phyloP scores from a whole-genome alignment of 2,113 vertebrate genomes.

The Toxotes chatareus region DNA sequence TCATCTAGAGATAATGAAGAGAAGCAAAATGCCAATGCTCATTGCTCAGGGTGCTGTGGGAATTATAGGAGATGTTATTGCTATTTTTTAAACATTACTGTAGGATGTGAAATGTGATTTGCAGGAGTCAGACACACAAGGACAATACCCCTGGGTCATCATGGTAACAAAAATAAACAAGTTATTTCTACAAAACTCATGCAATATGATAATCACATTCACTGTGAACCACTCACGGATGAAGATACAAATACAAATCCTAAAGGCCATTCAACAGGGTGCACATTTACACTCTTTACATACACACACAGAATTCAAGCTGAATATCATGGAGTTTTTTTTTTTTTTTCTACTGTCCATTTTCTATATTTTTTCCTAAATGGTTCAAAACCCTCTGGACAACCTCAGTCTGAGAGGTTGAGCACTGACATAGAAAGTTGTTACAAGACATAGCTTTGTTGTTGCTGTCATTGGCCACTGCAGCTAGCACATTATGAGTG shows the following conservation, averaged over 20 bases:
- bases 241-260: conserved; percentile 24
- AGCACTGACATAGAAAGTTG: conserved; percentile 55
- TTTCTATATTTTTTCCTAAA: conserved; percentile 16
- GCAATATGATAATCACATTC: conserved; percentile 39
- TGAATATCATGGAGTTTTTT: not conserved
- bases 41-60: conserved; percentile 68
- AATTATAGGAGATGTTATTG: conserved; percentile 72
- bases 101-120: conserved; percentile 44
- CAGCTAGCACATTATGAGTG: conserved; percentile 74
- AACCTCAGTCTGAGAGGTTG: conserved; percentile 33
- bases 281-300: not conserved
- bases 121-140: conserved; percentile 27
- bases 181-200: conserved; percentile 49
- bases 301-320: not conserved
- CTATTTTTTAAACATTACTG: conserved; percentile 63
- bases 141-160: conserved; percentile 39
- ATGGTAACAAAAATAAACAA: conserved; percentile 57
- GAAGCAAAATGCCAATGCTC: conserved; percentile 78
- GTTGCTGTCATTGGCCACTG: conserved; percentile 72
- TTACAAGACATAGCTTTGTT: conserved; percentile 72
- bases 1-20: conserved; percentile 85
- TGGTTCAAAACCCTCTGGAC: conserved; percentile 22
- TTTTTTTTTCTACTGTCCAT: not conserved
- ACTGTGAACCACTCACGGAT: conserved; percentile 12
- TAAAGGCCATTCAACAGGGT: conserved; percentile 4